Percentiles rank a stretch among this genome's conserved stretches.
Conservation (phyloP, 2,888 invertebrate genomes). For the Cheilosia impressa region DNA sequence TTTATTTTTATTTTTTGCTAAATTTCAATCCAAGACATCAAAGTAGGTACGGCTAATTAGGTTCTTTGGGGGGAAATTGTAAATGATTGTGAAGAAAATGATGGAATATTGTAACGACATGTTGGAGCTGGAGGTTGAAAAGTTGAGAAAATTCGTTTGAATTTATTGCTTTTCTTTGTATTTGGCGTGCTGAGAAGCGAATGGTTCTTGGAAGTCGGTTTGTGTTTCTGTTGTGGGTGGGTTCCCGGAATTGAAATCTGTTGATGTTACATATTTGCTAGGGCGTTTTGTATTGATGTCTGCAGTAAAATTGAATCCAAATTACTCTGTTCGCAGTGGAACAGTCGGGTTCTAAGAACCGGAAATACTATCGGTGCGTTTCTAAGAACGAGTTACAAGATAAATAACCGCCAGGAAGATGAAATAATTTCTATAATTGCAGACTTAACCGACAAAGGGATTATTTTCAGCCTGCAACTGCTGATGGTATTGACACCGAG, state of each 20-base stretch:
- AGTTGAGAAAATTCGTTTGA: constrained; percentile 25
- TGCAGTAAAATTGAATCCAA: no score
- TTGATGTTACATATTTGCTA: neutral
- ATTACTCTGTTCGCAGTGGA: no score
- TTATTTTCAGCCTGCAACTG: no score
- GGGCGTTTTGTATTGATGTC: no score
- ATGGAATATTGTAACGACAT: constrained; percentile 29
- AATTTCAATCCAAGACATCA: constrained; percentile 63
- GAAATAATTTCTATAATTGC: no score
- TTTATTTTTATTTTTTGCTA: constrained; percentile 10
- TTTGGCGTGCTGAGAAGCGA: neutral
- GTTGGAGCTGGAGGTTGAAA: neutral
- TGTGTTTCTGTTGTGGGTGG: neutral
- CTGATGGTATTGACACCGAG: no score
- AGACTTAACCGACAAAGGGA: no score
- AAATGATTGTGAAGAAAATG: constrained; percentile 38
- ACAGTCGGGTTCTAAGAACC: no score
- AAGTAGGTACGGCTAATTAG: constrained; percentile 55
- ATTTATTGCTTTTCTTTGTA: neutral
- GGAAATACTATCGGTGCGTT: no score
- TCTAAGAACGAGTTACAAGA: no score
- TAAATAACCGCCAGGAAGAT: no score
- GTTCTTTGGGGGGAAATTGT: constrained; percentile 21
- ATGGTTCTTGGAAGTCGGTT: neutral
- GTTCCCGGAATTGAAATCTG: neutral